phyloP scores from a whole-genome alignment of 2,113 vertebrate species.

The Nematolebias whitei region DNA sequence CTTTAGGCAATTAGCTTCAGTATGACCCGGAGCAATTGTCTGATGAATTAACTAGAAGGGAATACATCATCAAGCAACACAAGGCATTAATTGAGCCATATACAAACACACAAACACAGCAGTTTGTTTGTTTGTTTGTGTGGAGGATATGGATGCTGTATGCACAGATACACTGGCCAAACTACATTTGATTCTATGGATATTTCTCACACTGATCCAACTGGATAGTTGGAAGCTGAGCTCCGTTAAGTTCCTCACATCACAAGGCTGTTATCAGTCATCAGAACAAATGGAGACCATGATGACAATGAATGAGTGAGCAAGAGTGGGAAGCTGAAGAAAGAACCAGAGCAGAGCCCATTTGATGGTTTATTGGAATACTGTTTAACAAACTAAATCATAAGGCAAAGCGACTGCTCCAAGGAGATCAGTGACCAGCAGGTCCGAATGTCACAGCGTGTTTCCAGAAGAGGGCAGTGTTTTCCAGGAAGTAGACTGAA shows the following conservation, averaged over 20 bases:
- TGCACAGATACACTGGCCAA: slow-evolving; percentile 29
- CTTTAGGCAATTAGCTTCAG: slow-evolving; percentile 64
- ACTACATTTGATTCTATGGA: slow-evolving; percentile 52
- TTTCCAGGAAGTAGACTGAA: slow-evolving; percentile 4
- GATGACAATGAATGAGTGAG: neutral
- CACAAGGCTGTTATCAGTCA: slow-evolving; percentile 39
- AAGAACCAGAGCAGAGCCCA: too few species aligned
- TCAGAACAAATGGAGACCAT: slow-evolving; percentile 15
- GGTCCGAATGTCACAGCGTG: neutral
- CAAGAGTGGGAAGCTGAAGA: too few species aligned
- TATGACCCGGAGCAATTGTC: slow-evolving; percentile 32
- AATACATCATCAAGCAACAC: slow-evolving; percentile 33
- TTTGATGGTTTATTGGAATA: neutral
- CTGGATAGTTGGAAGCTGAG: slow-evolving; percentile 58
- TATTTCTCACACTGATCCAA: slow-evolving; percentile 58
- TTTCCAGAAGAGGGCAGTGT: slow-evolving; percentile 70
- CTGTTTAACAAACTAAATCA: neutral
- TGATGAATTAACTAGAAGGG: slow-evolving; percentile 38
- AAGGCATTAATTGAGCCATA: slow-evolving; percentile 17
- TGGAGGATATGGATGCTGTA: slow-evolving; percentile 4
- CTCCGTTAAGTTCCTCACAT: slow-evolving; percentile 51
- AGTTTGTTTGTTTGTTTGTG: slow-evolving; percentile 38
- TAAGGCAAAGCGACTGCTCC: too few species aligned
- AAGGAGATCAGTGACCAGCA: neutral
- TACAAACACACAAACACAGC: slow-evolving; percentile 20